phyloP scores from a whole-genome alignment of 2,797 vertebrate species.

The Sebastes hubbsi region DNA sequence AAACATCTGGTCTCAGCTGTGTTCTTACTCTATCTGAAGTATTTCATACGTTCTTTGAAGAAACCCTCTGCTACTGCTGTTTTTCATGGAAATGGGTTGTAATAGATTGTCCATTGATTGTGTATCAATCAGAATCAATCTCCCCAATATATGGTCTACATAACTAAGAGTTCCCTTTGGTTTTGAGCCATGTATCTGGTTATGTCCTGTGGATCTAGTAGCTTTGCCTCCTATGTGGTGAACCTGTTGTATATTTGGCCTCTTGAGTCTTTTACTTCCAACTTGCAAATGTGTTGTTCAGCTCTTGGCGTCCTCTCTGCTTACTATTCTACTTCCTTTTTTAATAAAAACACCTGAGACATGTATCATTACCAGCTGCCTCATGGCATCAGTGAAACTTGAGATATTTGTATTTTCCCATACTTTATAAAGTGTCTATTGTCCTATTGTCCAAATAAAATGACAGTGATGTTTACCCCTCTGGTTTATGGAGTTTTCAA shows the following conservation, averaged over 20 bases:
- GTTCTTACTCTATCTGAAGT: neutral
- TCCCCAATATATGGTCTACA: neutral
- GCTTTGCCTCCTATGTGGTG: constrained; percentile 48
- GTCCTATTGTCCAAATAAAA: constrained; percentile 83
- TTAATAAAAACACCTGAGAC: constrained; percentile 62
- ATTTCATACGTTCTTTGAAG: neutral
- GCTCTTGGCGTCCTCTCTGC: constrained; percentile 51
- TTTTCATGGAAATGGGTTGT: constrained; percentile 24
- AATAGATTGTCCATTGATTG: neutral
- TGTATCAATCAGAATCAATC: neutral
- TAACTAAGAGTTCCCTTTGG: neutral
- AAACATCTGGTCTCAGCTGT: constrained; percentile 3
- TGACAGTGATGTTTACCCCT: constrained; percentile 55
- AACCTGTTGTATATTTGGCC: constrained; percentile 47
- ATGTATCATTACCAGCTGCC: constrained; percentile 67
- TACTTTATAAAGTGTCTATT: constrained; percentile 78
- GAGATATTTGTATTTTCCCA: constrained; percentile 81
- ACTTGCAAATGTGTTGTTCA: constrained; percentile 49
- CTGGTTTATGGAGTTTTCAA: constrained; percentile 16
- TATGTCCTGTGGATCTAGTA: constrained; percentile 59
- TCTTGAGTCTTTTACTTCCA: constrained; percentile 35
- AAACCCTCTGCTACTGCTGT: constrained; percentile 10
- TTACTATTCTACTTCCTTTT: constrained; percentile 51
- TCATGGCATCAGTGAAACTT: constrained; percentile 75
- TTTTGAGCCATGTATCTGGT: constrained; percentile 45